These are phyloP conservation scores for Brachionus sp. DNA, from an alignment of 1,140 invertebrate species.

Conservation along the genomic window DNA sequence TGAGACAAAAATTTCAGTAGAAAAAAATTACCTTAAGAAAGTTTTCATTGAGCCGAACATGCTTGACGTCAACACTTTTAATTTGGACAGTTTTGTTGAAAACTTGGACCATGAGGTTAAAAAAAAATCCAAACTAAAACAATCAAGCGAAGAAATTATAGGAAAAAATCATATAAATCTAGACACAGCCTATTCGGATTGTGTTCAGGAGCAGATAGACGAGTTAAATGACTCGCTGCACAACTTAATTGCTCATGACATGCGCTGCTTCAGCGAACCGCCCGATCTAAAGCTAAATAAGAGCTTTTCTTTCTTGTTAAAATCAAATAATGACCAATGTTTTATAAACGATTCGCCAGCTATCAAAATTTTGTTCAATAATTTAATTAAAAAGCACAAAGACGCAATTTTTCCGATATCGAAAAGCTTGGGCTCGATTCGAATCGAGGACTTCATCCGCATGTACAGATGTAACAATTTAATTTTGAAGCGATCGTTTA, in stretches of 20 bases:
- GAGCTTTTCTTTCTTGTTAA: not conserved
- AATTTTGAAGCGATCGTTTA: slow-evolving; percentile 13
- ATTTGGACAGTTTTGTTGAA: not conserved
- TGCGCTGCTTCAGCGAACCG: slow-evolving; percentile 17
- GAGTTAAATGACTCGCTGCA: not conserved
- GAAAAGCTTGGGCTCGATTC: not conserved
- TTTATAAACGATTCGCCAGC: not conserved
- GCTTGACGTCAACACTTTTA: slow-evolving; percentile 5
- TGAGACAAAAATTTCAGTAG: not conserved
- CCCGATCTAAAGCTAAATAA: not conserved
- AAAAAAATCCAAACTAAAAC: not conserved
- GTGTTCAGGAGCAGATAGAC: not conserved
- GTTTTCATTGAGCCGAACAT: not conserved
- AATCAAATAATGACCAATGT: not conserved
- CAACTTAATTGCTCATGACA: not conserved
- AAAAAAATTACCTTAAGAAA: slow-evolving; percentile 6
- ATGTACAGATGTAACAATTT: slow-evolving; percentile 24
- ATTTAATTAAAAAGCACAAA: slow-evolving; percentile 3
- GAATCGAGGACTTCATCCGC: not conserved
- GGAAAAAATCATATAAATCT: not conserved
- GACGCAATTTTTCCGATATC: not conserved
- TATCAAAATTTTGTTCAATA: slow-evolving; percentile 11
- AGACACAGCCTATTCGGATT: not conserved
- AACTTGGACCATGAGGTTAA: not conserved
- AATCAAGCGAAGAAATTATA: not conserved